A percentile compares a stretch with the other conserved stretches of the same genome.
These are phyloP conservation scores for Pantherophis guttatus DNA, from an alignment of 2,113 vertebrate genomes.

Conservation along the genomic window DNA sequence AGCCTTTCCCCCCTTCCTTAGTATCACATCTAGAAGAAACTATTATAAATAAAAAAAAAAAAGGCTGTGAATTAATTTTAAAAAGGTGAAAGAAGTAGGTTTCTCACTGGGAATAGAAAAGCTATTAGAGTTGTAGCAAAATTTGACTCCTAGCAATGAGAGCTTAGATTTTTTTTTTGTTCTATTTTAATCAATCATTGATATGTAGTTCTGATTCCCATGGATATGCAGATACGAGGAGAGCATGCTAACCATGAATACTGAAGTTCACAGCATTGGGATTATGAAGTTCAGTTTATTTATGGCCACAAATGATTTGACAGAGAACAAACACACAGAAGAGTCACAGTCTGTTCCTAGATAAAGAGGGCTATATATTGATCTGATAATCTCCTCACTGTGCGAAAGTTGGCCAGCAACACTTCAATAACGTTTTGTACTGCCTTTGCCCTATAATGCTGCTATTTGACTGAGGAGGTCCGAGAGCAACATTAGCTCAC, in stretches of 20 bases:
- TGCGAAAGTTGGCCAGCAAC: conserved; percentile 16
- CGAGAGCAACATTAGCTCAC: conserved; percentile 28
- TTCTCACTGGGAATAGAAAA: neutral
- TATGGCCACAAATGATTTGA: neutral
- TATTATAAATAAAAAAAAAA: neutral
- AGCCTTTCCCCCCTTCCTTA: neutral
- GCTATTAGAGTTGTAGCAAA: neutral
- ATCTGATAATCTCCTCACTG: neutral
- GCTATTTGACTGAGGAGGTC: conserved; percentile 42
- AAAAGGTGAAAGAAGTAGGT: neutral
- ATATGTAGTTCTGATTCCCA: neutral
- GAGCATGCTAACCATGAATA: neutral
- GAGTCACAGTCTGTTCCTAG: conserved; percentile 1
- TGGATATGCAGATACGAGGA: neutral
- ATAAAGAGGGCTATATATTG: conserved; percentile 19
- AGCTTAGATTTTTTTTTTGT: neutral
- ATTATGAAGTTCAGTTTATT: conserved; percentile 11
- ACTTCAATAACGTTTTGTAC: conserved; percentile 40
- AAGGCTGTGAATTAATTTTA: neutral
- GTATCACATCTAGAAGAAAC: neutral
- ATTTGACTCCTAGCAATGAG: neutral
- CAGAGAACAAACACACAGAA: neutral
- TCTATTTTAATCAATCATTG: neutral
- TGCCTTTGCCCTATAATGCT: neutral
- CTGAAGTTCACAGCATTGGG: neutral